Conservation (phyloP, 2,888 invertebrate species). For the Biston stratarius region DNA sequence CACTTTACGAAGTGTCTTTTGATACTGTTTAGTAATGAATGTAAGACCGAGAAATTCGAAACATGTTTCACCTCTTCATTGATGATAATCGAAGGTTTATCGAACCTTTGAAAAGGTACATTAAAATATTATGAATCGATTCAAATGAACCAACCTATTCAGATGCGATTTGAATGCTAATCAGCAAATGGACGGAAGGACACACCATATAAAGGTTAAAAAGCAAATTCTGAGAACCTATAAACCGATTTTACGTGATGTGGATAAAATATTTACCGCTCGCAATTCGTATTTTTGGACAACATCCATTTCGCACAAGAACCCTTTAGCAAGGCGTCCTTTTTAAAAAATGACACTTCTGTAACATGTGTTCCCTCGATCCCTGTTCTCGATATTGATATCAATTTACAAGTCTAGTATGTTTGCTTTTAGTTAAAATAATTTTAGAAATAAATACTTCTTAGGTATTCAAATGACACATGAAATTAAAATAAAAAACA, state of each 20-base stretch:
- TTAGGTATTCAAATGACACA: background rate
- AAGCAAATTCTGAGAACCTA: constrained; percentile 53
- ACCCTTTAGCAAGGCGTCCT: too few species aligned
- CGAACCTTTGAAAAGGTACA: constrained; percentile 34
- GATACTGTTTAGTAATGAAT: too few species aligned
- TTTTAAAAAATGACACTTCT: too few species aligned
- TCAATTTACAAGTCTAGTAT: too few species aligned
- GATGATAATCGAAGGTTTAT: constrained; percentile 21
- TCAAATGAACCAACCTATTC: constrained; percentile 13
- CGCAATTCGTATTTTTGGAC: too few species aligned
- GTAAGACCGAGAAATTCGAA: background rate
- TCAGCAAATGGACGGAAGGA: constrained; percentile 53
- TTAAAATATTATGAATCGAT: constrained; percentile 48
- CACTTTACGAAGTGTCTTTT: too few species aligned
- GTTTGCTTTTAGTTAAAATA: too few species aligned
- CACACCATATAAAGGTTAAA: constrained; percentile 49
- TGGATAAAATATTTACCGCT: background rate
- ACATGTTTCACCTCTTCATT: background rate
- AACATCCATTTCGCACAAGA: too few species aligned
- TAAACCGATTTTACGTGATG: constrained; percentile 40
- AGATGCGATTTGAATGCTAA: constrained; percentile 52
- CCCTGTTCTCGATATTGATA: too few species aligned
- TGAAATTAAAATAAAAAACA: background rate
- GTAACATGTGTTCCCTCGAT: too few species aligned
- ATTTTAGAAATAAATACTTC: too few species aligned